Evolutionary conservation across 2,888 invertebrate genomes (phyloP).

Genomic region (Rotaria macrura): DNA sequence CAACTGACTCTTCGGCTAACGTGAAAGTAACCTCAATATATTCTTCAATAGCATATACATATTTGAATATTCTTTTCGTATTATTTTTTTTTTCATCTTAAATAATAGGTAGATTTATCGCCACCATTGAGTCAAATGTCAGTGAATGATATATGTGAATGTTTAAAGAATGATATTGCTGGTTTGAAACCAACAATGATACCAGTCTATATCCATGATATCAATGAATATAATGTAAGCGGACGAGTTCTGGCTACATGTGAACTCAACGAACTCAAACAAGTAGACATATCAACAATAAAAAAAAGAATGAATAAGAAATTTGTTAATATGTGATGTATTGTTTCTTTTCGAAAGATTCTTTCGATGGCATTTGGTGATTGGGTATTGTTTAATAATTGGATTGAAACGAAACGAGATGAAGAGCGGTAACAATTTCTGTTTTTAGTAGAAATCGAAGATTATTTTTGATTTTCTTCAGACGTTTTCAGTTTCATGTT

Average conservation of each 20-base stretch:
- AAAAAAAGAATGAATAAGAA: no score
- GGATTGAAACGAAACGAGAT: constrained; percentile 20
- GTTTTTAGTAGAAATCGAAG: not conserved
- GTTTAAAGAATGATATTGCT: constrained; percentile 59
- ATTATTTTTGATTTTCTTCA: not conserved
- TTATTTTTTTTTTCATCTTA: not conserved
- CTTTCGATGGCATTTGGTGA: constrained; percentile 73
- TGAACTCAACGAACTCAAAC: constrained; percentile 71
- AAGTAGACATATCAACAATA: not conserved
- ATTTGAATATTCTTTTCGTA: no score
- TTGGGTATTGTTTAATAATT: constrained; percentile 71
- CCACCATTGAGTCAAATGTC: constrained; percentile 32
- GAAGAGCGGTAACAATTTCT: not conserved
- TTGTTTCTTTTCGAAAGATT: not conserved
- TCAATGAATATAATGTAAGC: constrained; percentile 70
- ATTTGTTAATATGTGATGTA: not conserved
- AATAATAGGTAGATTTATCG: not conserved
- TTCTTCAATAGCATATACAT: no score
- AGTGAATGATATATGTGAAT: constrained; percentile 62
- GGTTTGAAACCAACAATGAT: constrained; percentile 58
- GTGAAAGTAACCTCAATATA: not conserved
- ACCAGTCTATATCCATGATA: constrained; percentile 56
- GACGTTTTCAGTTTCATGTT: not conserved
- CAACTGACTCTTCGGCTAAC: not conserved
- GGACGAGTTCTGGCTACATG: constrained; percentile 78